These are phyloP conservation scores for Percopsis transmontana DNA, from an alignment of 2,113 vertebrate species.

Conservation along the genomic window DNA sequence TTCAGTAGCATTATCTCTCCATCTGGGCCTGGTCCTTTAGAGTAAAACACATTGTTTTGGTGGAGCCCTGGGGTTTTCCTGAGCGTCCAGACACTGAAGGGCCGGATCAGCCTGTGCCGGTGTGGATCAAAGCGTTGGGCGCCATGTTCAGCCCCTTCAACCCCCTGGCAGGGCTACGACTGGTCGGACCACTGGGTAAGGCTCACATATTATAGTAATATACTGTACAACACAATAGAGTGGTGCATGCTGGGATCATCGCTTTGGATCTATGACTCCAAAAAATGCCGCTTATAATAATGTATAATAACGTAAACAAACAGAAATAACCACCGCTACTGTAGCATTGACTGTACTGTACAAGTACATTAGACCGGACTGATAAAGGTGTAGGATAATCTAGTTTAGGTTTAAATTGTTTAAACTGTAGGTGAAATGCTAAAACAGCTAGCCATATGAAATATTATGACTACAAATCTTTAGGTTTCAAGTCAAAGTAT, in stretches of 20 bases:
- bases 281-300: no score
- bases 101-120: slow-evolving; percentile 86
- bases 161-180: slow-evolving; percentile 89
- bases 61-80: slow-evolving; percentile 97
- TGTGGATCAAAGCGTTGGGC: slow-evolving; percentile 94
- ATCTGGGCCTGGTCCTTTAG: slow-evolving; percentile 60
- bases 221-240: not conserved
- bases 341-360: no score
- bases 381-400: no score
- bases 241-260: not conserved
- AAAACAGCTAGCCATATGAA: no score
- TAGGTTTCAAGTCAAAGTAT: no score
- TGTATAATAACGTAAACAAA: no score
- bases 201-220: not conserved
- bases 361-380: no score
- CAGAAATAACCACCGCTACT: no score
- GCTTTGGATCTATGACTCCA: no score
- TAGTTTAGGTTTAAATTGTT: no score
- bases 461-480: no score
- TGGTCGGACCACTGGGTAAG: slow-evolving; percentile 94
- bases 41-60: slow-evolving; percentile 90
- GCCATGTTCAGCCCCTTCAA: slow-evolving; percentile 92
- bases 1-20: not conserved
- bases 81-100: slow-evolving; percentile 82
- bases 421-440: no score